Evolutionary conservation across 2,797 vertebrate genomes (phyloP).

Genomic region (Salarias fasciatus): DNA sequence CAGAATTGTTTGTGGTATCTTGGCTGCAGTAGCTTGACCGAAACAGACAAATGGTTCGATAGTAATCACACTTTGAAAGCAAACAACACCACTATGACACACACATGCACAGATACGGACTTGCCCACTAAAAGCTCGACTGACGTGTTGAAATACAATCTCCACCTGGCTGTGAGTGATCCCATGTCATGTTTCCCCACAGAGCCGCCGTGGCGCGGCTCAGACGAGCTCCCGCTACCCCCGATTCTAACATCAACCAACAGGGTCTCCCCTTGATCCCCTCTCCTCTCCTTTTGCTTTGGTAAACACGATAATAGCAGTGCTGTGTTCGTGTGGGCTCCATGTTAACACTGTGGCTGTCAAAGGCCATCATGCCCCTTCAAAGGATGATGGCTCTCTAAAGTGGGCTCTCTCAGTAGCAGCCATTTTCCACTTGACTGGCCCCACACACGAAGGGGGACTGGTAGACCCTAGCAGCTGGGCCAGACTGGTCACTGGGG

Average conservation of each 20-base stretch:
- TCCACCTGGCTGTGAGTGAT: conserved; percentile 60
- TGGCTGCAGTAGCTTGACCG: conserved; percentile 7
- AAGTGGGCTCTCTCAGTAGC: conserved; percentile 82
- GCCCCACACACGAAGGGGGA: conserved; percentile 79
- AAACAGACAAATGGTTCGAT: conserved; percentile 23
- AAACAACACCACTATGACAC: conserved; percentile 17
- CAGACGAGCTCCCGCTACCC: conserved; percentile 47
- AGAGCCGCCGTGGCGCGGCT: conserved; percentile 39
- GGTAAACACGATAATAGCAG: conserved; percentile 79
- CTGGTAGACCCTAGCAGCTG: conserved; percentile 80
- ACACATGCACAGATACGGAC: neutral
- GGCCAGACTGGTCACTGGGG: conserved; percentile 73
- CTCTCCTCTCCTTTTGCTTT: conserved; percentile 68
- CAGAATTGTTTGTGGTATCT: neutral
- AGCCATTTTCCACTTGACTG: conserved; percentile 87
- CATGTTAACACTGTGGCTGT: conserved; percentile 82
- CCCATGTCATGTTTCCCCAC: conserved; percentile 63
- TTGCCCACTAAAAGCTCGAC: conserved; percentile 35
- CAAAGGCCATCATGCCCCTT: conserved; percentile 83
- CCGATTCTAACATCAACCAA: conserved; percentile 68
- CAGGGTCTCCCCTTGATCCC: conserved; percentile 62
- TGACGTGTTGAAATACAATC: conserved; percentile 57
- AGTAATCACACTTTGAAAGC: conserved; percentile 9
- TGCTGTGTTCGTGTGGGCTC: conserved; percentile 69
- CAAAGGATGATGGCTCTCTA: conserved; percentile 85